Conservation (phyloP, 2,797 vertebrate species). For the Rhinoraja longicauda region DNA sequence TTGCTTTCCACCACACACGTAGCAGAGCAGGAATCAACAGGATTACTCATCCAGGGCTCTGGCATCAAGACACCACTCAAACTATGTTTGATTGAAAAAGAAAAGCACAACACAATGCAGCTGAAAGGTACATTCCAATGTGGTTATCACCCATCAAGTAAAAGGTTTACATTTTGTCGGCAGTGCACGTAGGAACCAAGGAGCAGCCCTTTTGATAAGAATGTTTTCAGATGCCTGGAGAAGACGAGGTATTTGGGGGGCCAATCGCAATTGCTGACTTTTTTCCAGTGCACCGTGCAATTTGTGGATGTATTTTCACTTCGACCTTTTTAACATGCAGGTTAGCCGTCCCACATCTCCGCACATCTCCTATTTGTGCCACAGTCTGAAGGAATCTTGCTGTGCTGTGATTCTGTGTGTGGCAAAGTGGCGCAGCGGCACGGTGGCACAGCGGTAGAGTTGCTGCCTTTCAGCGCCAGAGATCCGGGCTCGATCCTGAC, state of each 20-base stretch:
- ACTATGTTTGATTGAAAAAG: conserved; percentile 5
- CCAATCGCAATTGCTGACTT: not conserved
- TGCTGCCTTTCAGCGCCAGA: too few relatives aligned
- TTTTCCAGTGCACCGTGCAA: not conserved
- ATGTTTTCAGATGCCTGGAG: conserved; percentile 30
- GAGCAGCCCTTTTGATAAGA: conserved; percentile 33
- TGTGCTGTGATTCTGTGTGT: too few relatives aligned
- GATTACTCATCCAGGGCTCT: not conserved
- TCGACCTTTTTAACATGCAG: not conserved
- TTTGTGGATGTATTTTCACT: conserved; percentile 10
- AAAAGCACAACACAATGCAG: not conserved
- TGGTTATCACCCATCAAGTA: conserved; percentile 15
- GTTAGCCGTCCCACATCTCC: not conserved
- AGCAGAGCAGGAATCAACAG: not conserved
- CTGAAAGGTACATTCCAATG: conserved; percentile 7
- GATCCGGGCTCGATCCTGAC: too few relatives aligned
- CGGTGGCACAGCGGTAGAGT: too few relatives aligned
- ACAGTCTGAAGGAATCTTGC: not conserved
- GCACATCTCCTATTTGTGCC: too few relatives aligned
- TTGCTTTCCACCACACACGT: conserved; percentile 13
- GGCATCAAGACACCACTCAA: conserved; percentile 6
- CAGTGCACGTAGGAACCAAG: not conserved
- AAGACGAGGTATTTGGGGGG: conserved; percentile 1
- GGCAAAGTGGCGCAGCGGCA: not conserved
- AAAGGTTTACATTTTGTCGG: conserved; percentile 28